These are phyloP conservation scores for Sinocyclocheilus anshuiensis DNA, from an alignment of 2,113 vertebrate genomes.

Conservation along the genomic window DNA sequence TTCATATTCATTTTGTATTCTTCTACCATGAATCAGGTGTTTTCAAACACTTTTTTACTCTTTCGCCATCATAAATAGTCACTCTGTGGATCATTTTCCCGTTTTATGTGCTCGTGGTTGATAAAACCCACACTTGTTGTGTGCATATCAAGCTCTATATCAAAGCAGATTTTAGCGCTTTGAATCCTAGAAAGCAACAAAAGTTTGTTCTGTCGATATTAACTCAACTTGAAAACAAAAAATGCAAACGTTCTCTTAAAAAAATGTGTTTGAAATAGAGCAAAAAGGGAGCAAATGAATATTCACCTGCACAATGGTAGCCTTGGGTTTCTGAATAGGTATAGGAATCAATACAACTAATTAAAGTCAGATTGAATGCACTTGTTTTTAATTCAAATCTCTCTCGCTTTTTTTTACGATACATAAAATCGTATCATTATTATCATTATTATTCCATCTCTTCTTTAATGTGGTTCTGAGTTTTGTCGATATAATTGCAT, in stretches of 20 bases:
- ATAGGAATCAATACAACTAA: constrained; percentile 61
- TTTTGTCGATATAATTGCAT: constrained; percentile 66
- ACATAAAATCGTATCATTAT: constrained; percentile 58
- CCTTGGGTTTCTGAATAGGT: constrained; percentile 64
- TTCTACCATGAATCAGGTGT: not conserved
- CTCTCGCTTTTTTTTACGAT: constrained; percentile 50
- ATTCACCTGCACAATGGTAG: constrained; percentile 48
- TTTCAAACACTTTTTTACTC: not conserved
- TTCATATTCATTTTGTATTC: not conserved
- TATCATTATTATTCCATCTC: constrained; percentile 71
- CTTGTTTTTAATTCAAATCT: constrained; percentile 67
- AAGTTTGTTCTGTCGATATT: constrained; percentile 1
- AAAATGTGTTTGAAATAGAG: not conserved
- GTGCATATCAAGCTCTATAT: not conserved
- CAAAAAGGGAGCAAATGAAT: not conserved
- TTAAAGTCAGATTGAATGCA: constrained; percentile 64
- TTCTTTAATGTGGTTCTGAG: constrained; percentile 61
- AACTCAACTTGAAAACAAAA: constrained; percentile 1
- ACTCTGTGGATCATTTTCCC: not conserved
- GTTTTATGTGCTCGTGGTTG: not conserved
- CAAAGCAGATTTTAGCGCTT: not conserved
- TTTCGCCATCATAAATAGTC: not conserved
- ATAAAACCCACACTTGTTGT: constrained; percentile 1
- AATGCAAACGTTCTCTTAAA: constrained; percentile 19
- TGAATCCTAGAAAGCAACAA: not conserved